phyloP scores from a whole-genome alignment of 2,113 vertebrate genomes.

The Equus przewalskii region DNA sequence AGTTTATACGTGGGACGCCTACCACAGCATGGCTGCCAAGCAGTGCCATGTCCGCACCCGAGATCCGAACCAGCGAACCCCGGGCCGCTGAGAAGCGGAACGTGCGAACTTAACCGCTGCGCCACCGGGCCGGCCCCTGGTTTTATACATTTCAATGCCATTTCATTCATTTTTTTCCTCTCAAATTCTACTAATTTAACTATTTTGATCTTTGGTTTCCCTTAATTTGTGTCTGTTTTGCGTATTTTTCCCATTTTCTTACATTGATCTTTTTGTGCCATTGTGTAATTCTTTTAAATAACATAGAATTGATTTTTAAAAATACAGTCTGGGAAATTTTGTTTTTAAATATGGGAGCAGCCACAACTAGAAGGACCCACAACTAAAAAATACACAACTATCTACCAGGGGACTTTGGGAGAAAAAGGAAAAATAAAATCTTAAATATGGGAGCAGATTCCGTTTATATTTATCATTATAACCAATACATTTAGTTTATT shows the following conservation, averaged over 20 bases:
- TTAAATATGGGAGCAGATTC: not conserved
- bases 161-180: slow-evolving; percentile 35
- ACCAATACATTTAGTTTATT: not conserved
- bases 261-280: slow-evolving; percentile 41
- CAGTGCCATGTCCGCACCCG: no score
- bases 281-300: slow-evolving; percentile 63
- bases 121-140: not conserved
- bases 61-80: no score
- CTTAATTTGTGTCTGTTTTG: slow-evolving; percentile 51
- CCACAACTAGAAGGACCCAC: no score
- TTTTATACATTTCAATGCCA: slow-evolving; percentile 23
- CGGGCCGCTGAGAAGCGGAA: no score
- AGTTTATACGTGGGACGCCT: no score
- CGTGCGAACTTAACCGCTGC: no score
- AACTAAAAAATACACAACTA: no score
- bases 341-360: slow-evolving; percentile 35
- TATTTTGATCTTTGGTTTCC: slow-evolving; percentile 60
- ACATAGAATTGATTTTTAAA: slow-evolving; percentile 51
- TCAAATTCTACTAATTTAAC: slow-evolving; percentile 52
- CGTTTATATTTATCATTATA: slow-evolving; percentile 55
- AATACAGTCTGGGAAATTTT: slow-evolving; percentile 47
- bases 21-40: no score
- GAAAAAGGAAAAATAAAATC: no score
- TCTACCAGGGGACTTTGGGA: no score
- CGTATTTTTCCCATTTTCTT: slow-evolving; percentile 24